These are phyloP conservation scores for Drusus annulatus DNA, from an alignment of 1,140 invertebrate species.

Conservation along the genomic window DNA sequence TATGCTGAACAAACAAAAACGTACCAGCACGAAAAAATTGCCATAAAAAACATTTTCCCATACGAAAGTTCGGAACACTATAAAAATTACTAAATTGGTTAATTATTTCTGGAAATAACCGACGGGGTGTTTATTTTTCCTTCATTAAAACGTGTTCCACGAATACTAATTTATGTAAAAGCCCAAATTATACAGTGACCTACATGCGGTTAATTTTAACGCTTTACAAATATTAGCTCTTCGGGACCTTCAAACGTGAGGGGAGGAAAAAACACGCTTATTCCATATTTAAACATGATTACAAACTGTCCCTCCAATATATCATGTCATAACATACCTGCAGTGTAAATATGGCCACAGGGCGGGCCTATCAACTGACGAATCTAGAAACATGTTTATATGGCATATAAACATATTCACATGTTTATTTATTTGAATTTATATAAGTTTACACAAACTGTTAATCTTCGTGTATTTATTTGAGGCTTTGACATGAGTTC, in stretches of 20 bases:
- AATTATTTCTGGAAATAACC: background rate
- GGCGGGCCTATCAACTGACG: background rate
- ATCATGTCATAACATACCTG: conserved; percentile 6
- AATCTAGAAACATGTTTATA: conserved; percentile 2
- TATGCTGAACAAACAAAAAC: no score
- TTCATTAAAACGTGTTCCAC: conserved; percentile 14
- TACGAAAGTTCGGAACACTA: background rate
- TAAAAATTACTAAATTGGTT: no score
- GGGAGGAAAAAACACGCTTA: conserved; percentile 9
- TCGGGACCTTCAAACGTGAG: background rate
- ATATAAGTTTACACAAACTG: no score
- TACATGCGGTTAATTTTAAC: conserved; percentile 11
- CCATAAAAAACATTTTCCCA: background rate
- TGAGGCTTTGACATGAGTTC: no score
- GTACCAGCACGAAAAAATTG: no score
- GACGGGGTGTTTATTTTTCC: background rate
- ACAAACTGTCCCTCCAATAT: conserved; percentile 19
- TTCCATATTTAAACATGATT: conserved; percentile 34
- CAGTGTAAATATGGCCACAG: background rate
- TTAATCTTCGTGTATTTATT: no score
- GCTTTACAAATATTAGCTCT: conserved; percentile 23
- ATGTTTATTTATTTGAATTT: no score
- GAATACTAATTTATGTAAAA: conserved; percentile 29
- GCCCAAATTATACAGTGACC: conserved; percentile 1
- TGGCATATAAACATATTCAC: no score